These are phyloP conservation scores for Sarcophaga peregrina DNA, from an alignment of 1,140 invertebrate genomes.

Conservation along the genomic window DNA sequence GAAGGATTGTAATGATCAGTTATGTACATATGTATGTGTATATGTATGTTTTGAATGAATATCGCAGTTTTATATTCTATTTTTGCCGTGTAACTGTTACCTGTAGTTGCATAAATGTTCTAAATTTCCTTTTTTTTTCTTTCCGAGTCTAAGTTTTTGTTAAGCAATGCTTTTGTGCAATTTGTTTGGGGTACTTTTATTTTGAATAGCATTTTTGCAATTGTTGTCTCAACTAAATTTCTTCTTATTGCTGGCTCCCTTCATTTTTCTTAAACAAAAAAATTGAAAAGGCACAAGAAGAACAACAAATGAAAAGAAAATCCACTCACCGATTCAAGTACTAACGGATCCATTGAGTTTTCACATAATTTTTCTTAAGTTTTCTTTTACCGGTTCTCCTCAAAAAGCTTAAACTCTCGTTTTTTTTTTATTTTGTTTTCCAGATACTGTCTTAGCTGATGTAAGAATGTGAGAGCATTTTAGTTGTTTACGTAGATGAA, in stretches of 20 bases:
- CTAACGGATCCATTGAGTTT: slow-evolving; percentile 2
- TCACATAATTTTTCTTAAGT: slow-evolving; percentile 3
- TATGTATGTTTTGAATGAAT: too few species aligned
- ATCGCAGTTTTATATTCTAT: too few species aligned
- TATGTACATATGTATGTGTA: too few species aligned
- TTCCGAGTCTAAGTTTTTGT: too few species aligned
- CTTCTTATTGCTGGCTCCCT: not conserved
- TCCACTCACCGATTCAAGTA: not conserved
- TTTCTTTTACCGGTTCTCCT: not conserved
- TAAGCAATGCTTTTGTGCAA: too few species aligned
- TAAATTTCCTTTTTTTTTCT: too few species aligned
- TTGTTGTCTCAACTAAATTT: not conserved
- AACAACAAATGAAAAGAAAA: not conserved
- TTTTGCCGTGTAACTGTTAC: too few species aligned
- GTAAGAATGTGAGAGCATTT: not conserved
- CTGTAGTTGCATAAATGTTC: too few species aligned
- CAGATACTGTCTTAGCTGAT: not conserved
- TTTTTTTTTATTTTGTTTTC: not conserved
- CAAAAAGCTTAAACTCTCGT: not conserved
- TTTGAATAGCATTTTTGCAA: not conserved
- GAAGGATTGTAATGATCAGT: too few species aligned
- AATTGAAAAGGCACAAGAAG: too few species aligned
- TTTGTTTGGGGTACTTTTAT: too few species aligned
- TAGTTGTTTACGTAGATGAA: not conserved
- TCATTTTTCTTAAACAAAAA: too few species aligned